Evolutionary conservation across 2,888 invertebrate species (phyloP).

Genomic region (Maniola hyperantus): DNA sequence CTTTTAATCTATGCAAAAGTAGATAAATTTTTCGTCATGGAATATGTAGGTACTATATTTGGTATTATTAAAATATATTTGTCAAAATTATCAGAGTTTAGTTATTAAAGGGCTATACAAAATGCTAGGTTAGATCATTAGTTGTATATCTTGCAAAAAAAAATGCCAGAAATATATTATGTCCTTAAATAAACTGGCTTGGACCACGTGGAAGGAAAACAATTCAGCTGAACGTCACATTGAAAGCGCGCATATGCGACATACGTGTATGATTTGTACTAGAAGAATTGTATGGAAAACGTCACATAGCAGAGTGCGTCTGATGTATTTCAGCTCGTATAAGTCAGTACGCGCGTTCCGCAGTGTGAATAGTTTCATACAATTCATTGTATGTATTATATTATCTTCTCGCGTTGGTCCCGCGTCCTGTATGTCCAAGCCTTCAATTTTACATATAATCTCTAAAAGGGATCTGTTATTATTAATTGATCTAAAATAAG

Average conservation of each 20-base stretch:
- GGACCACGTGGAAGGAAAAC: neutral
- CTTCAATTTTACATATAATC: conserved; percentile 7
- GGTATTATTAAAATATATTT: too few relatives aligned
- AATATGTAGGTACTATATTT: too few relatives aligned
- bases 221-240: neutral
- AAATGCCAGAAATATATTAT: neutral
- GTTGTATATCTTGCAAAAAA: conserved; percentile 15
- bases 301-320: too few relatives aligned
- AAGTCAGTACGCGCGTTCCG: too few relatives aligned
- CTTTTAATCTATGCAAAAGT: too few relatives aligned
- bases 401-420: neutral
- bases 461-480: conserved; percentile 25
- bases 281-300: too few relatives aligned
- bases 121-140: conserved; percentile 26
- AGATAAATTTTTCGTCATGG: too few relatives aligned
- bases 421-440: neutral
- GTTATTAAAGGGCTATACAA: conserved; percentile 13
- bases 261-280: neutral
- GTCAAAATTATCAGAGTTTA: neutral
- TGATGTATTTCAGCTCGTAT: too few relatives aligned
- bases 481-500: conserved; percentile 5
- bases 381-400: too few relatives aligned
- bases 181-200: conserved; percentile 3
- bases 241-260: neutral
- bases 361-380: too few relatives aligned